phyloP scores from a whole-genome alignment of 1,140 invertebrate genomes.

The Carposina sasakii region DNA sequence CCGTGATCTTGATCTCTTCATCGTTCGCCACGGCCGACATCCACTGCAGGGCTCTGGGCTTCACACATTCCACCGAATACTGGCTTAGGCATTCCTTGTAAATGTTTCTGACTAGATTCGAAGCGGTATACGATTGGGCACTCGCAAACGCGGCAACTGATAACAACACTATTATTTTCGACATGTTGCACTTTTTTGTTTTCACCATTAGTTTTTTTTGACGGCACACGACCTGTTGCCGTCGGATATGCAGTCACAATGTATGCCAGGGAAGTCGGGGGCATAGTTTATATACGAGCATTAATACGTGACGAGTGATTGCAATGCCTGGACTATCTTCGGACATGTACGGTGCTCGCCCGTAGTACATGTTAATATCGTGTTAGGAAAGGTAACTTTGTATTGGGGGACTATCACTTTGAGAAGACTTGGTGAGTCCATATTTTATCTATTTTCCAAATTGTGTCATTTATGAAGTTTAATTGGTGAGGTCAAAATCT shows the following conservation, averaged over 20 bases:
- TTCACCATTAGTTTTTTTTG: constrained; percentile 33
- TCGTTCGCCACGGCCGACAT: constrained; percentile 77
- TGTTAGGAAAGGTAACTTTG: constrained; percentile 31
- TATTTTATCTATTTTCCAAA: constrained; percentile 8
- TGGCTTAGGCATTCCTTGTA: constrained; percentile 77
- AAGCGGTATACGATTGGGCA: constrained; percentile 67
- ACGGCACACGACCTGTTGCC: constrained; percentile 61
- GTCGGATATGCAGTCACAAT: constrained; percentile 59
- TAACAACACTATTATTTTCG: constrained; percentile 58
- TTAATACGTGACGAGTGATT: constrained; percentile 65
- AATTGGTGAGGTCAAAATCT: neutral
- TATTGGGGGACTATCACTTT: constrained; percentile 39
- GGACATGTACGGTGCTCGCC: constrained; percentile 30
- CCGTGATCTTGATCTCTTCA: constrained; percentile 80
- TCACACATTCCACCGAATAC: constrained; percentile 79
- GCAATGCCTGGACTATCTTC: constrained; percentile 46
- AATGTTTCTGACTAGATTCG: constrained; percentile 75
- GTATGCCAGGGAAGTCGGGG: constrained; percentile 60
- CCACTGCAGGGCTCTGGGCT: constrained; percentile 83
- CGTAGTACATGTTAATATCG: constrained; percentile 54
- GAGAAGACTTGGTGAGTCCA: constrained; percentile 15
- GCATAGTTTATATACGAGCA: constrained; percentile 72
- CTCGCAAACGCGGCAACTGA: constrained; percentile 44
- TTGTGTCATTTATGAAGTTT: neutral
- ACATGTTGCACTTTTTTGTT: constrained; percentile 51